These are phyloP conservation scores for Zeugodacus cucurbitae DNA, from an alignment of 1,140 invertebrate species.

Conservation along the genomic window DNA sequence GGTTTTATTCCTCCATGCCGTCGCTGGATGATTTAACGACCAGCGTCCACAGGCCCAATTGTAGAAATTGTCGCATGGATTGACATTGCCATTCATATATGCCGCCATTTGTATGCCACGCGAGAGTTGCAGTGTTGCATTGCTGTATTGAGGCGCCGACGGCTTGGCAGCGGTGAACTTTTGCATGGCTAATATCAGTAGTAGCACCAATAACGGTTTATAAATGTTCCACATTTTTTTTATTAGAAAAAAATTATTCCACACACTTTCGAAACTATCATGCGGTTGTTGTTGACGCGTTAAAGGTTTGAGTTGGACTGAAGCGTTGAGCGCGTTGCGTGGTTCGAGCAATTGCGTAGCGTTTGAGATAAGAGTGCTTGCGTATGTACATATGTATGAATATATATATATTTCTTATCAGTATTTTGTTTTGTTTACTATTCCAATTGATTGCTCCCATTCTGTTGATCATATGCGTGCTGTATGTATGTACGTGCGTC, in stretches of 20 bases:
- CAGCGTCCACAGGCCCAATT: conserved; percentile 70
- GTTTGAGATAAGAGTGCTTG: not conserved
- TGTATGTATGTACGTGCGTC: no score
- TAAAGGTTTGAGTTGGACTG: not conserved
- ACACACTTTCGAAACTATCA: not conserved
- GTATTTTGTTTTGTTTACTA: no score
- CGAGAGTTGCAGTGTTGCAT: conserved; percentile 7
- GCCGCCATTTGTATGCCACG: conserved; percentile 71
- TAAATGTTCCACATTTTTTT: not conserved
- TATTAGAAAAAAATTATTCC: not conserved
- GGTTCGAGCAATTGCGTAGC: not conserved
- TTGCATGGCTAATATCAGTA: not conserved
- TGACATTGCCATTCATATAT: conserved; percentile 75
- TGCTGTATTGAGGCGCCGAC: not conserved
- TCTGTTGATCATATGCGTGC: no score
- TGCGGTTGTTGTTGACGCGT: not conserved
- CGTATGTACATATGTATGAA: no score
- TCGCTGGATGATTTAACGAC: conserved; percentile 66
- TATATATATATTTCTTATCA: no score
- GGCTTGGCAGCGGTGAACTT: not conserved
- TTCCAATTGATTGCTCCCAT: no score
- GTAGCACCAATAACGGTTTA: not conserved
- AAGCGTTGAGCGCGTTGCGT: not conserved
- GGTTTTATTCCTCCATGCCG: conserved; percentile 72
- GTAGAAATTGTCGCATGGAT: conserved; percentile 92